A percentile compares a stretch with the other conserved stretches of the same genome.
Conservation (phyloP, 2,888 invertebrate genomes). For the Dione juno region DNA sequence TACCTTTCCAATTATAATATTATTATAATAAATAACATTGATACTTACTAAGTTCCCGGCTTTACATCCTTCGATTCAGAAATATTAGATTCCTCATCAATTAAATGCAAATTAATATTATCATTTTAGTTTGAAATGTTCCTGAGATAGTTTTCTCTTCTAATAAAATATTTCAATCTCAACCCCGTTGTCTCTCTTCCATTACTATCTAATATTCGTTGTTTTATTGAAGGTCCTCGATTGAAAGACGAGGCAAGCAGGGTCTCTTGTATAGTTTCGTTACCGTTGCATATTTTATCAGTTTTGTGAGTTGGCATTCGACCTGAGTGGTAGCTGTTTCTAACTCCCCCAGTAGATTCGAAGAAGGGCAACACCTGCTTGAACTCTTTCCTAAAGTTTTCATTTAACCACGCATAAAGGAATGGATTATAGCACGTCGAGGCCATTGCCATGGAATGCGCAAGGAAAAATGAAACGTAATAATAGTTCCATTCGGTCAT, state of each 20-base stretch:
- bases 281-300: conserved; percentile 89
- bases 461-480: conserved; percentile 93
- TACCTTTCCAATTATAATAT: not conserved
- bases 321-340: conserved; percentile 76
- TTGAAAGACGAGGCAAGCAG: conserved; percentile 84
- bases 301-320: conserved; percentile 80
- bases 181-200: conserved; percentile 79
- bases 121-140: conserved; percentile 69
- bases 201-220: conserved; percentile 64
- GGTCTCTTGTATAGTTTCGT: conserved; percentile 88
- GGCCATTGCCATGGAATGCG: conserved; percentile 97
- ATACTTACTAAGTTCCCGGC: conserved; percentile 64
- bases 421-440: conserved; percentile 99
- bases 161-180: conserved; percentile 84
- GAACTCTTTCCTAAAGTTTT: conserved; percentile 97
- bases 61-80: conserved; percentile 64
- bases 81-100: conserved; percentile 72
- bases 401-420: conserved; percentile 98
- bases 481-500: conserved; percentile 90
- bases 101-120: conserved; percentile 71
- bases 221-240: conserved; percentile 77
- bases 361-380: conserved; percentile 89
- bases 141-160: conserved; percentile 73
- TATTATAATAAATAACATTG: not conserved
- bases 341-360: conserved; percentile 79